Percentiles rank a stretch among this genome's conserved stretches.
Conservation (phyloP, 2,888 invertebrate species). For the Diploptera punctata region DNA sequence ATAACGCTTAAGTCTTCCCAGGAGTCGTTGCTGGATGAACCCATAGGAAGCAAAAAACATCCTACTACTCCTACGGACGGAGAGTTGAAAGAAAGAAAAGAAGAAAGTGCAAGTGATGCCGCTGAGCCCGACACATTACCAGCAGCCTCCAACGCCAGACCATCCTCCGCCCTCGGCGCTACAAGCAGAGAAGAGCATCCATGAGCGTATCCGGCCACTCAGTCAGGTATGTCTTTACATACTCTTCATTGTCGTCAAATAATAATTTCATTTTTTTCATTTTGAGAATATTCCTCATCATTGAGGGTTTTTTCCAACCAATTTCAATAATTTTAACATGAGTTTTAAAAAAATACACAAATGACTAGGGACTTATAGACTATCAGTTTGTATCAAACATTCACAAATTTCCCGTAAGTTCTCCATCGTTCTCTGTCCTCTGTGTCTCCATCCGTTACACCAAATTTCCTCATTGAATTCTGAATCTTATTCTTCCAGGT, state of each 20-base stretch:
- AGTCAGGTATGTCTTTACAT: constrained; percentile 74
- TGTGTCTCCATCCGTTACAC: too few relatives aligned
- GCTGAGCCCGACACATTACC: constrained; percentile 87
- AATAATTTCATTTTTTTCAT: too few relatives aligned
- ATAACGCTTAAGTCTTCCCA: constrained; percentile 64
- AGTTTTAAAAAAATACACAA: too few relatives aligned
- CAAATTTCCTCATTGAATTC: too few relatives aligned
- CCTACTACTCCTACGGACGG: constrained; percentile 38
- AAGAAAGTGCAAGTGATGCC: constrained; percentile 65
- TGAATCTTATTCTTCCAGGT: too few relatives aligned
- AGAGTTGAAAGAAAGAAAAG: constrained; percentile 52
- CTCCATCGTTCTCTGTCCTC: too few relatives aligned
- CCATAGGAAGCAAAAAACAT: constrained; percentile 41
- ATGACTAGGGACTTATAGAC: too few relatives aligned
- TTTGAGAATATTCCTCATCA: too few relatives aligned
- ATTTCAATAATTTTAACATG: too few relatives aligned
- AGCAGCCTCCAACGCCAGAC: constrained; percentile 92
- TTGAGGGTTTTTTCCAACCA: too few relatives aligned
- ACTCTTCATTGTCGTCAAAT: neutral
- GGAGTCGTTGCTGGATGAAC: constrained; percentile 66
- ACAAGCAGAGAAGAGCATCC: constrained; percentile 88
- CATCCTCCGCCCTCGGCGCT: constrained; percentile 92
- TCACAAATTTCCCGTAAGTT: too few relatives aligned
- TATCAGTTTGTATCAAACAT: too few relatives aligned
- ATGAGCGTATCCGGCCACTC: constrained; percentile 86